Percentiles rank a stretch among this genome's conserved stretches.
These are phyloP conservation scores for Spheniscus mendiculus DNA, from an alignment of 2,113 vertebrate genomes.

Conservation along the genomic window DNA sequence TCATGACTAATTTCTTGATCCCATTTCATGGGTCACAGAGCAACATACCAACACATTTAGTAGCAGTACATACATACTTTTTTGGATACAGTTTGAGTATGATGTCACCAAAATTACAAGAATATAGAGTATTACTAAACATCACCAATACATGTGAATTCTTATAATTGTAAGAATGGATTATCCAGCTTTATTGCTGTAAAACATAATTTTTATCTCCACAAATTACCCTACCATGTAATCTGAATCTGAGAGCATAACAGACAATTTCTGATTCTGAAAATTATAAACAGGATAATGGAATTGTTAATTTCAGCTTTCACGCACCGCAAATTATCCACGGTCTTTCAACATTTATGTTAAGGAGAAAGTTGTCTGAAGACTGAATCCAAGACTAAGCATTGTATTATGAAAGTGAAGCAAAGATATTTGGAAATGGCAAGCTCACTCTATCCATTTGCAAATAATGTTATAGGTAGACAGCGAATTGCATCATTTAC, in stretches of 20 bases:
- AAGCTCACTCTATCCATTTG: not conserved
- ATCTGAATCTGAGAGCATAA: not conserved
- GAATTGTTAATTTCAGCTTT: not conserved
- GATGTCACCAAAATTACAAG: not conserved
- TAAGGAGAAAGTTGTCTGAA: not conserved
- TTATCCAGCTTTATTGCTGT: not conserved
- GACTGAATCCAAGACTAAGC: not conserved
- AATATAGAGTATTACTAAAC: not conserved
- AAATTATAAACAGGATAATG: not conserved
- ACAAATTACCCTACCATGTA: not conserved
- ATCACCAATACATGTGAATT: not conserved
- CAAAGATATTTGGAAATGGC: not conserved
- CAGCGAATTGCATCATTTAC: not conserved
- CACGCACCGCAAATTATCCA: not conserved
- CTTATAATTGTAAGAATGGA: not conserved
- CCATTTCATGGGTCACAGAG: constrained; percentile 23
- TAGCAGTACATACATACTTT: not conserved
- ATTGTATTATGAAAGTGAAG: not conserved
- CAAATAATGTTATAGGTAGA: not conserved
- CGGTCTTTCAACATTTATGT: not conserved
- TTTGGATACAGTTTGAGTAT: not conserved
- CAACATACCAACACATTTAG: constrained; percentile 6
- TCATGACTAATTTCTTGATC: constrained; percentile 14
- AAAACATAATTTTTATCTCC: not conserved
- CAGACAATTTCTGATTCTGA: not conserved